A percentile compares a stretch with the other conserved stretches of the same genome.
Evolutionary conservation across 37 sponge, comb jelly and placozoan genomes (phyloP).

Genomic region (Aphrocallistes beatrix): DNA sequence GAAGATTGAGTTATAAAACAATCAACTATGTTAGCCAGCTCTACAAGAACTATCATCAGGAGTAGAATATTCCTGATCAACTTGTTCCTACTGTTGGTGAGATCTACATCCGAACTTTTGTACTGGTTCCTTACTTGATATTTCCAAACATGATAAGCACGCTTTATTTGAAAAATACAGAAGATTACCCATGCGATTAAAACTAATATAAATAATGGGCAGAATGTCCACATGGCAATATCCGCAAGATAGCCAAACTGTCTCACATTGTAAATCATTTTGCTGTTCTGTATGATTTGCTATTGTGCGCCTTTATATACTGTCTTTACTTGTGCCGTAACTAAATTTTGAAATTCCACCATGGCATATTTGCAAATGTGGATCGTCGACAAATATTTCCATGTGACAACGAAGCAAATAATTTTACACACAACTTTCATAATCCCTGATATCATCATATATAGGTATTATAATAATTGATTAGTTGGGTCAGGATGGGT

Average conservation of each 20-base stretch:
- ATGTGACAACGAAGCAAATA: no score
- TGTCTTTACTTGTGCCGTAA: no score
- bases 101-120: background rate
- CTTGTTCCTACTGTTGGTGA: background rate
- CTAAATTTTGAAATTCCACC: no score
- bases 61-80: background rate
- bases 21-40: background rate
- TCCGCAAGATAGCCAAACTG: background rate
- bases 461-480: no score
- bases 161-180: background rate
- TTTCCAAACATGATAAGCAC: background rate
- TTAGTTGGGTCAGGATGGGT: no score
- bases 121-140: background rate
- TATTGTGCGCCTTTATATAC: no score
- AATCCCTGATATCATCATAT: no score
- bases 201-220: background rate
- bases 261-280: no score
- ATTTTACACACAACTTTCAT: no score
- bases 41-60: background rate
- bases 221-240: background rate
- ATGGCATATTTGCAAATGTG: no score
- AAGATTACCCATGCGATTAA: background rate
- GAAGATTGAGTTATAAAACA: background rate
- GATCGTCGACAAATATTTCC: no score
- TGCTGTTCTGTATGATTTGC: no score